These are phyloP conservation scores for Tiliacea aurago DNA, from an alignment of 2,888 invertebrate genomes.

Conservation along the genomic window DNA sequence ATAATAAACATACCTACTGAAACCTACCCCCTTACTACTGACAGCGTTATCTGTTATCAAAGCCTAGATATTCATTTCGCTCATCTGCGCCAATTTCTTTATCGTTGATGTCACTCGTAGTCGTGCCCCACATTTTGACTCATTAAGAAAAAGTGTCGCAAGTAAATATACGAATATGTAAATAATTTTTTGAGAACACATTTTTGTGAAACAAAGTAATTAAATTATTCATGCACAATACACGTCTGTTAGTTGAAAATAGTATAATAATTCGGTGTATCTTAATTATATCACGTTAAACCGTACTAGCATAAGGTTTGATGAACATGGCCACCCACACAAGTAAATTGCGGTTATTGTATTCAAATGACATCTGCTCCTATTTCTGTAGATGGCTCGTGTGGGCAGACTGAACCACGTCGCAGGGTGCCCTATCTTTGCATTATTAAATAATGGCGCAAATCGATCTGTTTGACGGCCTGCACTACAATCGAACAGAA, in stretches of 20 bases:
- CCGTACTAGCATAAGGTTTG: constrained; percentile 36
- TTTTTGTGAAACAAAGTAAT: constrained; percentile 12
- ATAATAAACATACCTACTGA: constrained; percentile 74
- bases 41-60: constrained; percentile 68
- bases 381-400: constrained; percentile 64
- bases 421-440: constrained; percentile 56
- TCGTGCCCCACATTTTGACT: constrained; percentile 52
- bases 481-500: constrained; percentile 53
- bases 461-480: constrained; percentile 51
- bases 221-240: neutral
- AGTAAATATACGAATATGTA: constrained; percentile 43
- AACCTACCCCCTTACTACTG: constrained; percentile 77
- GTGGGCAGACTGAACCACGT: constrained; percentile 51
- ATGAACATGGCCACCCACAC: constrained; percentile 59
- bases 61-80: constrained; percentile 68
- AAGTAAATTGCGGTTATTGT: constrained; percentile 71
- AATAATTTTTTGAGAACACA: constrained; percentile 17
- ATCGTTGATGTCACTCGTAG: constrained; percentile 61
- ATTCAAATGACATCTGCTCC: constrained; percentile 75
- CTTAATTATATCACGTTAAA: constrained; percentile 34
- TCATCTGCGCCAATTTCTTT: constrained; percentile 70
- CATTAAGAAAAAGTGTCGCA: constrained; percentile 45
- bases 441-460: constrained; percentile 66
- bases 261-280: neutral
- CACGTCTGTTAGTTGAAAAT: constrained; percentile 1